Conservation (phyloP, 2,888 invertebrate genomes). For the Erebia aethiops region DNA sequence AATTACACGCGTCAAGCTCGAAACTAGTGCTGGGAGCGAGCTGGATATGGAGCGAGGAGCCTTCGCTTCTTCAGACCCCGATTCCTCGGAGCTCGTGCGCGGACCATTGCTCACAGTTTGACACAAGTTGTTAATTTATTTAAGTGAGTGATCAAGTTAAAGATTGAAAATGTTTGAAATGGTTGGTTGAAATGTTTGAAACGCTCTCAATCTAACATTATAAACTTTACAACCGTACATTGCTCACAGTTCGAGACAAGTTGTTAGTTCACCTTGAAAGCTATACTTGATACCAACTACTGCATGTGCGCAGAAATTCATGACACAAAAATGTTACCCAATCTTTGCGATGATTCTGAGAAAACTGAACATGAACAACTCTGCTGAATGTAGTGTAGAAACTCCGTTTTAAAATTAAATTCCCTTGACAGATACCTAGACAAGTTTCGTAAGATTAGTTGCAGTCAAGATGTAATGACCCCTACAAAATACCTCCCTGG, state of each 20-base stretch:
- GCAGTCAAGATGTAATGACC: too few species aligned
- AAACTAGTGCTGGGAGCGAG: too few species aligned
- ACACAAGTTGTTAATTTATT: neutral
- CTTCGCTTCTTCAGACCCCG: too few species aligned
- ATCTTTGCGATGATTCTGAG: too few species aligned
- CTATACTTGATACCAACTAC: neutral
- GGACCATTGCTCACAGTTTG: neutral
- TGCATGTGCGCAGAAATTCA: neutral
- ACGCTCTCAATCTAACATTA: neutral
- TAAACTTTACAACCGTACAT: neutral
- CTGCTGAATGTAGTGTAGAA: neutral
- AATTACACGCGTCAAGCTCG: too few species aligned
- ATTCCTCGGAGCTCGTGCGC: too few species aligned
- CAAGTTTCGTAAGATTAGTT: too few species aligned
- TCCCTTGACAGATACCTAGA: neutral
- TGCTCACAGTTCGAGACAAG: neutral
- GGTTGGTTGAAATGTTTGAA: neutral
- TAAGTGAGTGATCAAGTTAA: neutral
- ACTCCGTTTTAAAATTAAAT: neutral
- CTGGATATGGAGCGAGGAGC: too few species aligned
- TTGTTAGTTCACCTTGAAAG: neutral
- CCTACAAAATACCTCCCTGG: too few species aligned
- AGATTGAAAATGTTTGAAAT: neutral
- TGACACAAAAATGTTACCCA: neutral
- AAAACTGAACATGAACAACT: too few species aligned